Evolutionary conservation across 2,888 invertebrate genomes (phyloP), one percentile per base, ranked within the genome.

Genomic region (Idaea biselata): DNA sequence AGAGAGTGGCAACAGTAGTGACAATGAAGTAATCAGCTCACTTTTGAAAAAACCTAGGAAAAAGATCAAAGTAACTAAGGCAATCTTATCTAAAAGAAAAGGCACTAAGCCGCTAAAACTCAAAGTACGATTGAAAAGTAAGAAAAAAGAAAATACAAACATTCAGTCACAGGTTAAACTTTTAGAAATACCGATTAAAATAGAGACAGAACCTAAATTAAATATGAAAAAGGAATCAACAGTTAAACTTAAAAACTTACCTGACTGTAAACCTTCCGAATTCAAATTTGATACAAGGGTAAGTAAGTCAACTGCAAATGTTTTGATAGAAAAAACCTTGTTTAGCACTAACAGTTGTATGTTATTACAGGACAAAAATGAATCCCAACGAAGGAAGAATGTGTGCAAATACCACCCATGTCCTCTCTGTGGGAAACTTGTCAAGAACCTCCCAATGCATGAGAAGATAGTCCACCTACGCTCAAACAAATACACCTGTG

Each of bases 201-300:
- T 59, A 16, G 14, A 31, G 32, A 25, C 25, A 3, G 25, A 25
- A 25, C 5, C 25, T 3, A 25, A 25, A 25, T 25, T 25, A 25
- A 57, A 18, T 53, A 63, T 60, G 58, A 31, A 61, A 56, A 68
- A 62, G 16, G 66, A 63, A 55, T 16, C 61, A 58, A 63, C 33
- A 58, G 58, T 63, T 54, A 58, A 58, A 32, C 7, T 32, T 8
- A 32, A 44, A 14, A 44, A 44, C 14, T 44, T 44, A 11, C 44
- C 44, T 60, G 67, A 74, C 68, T 75, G 75, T 60, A 67, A 65
- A 59, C 65, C 66, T 31, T 75, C 74, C 64, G 71, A 72, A 58
- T 63, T 71, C 18, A 69, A 60, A 63, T 75, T 75, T 73, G 68
- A 69, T 44, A 67, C 68, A 54, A 72, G 71, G 73, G 75, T 75